Base-by-base conservation (phyloP, 1,140 invertebrate species). In the Yoshiicerus persimilis region DNA sequence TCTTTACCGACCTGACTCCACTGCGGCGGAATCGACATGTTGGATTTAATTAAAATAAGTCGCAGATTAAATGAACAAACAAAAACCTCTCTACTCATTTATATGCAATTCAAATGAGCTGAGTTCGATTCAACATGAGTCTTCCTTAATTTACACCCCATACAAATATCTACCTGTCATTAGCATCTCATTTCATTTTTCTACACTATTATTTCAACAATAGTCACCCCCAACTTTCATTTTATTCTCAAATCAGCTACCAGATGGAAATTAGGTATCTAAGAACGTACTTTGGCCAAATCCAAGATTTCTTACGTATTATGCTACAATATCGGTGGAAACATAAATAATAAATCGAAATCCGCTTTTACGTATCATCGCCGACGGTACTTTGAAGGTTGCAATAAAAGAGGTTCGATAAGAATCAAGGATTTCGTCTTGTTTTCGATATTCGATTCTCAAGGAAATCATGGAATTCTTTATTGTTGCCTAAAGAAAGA, bases 41-140 rank as follows among this genome's bases (percentile, higher is more conserved):
- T 32, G 75, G 32, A 80, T 80, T 80, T 32, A 80, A 80, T 80
- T 80, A 80, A 80, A 80, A 80, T 80, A 80, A 80, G 75, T 80
- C 75, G 75, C 75, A 80, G 75, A 80, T 80, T 80, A 80, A 80
- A 80, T 80, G 75, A 80, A 38, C 75, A 80, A 80, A 80, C 75
- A 80, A 80, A 80, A 80, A 32, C 32, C 75, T 80, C 75, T 80
- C 32, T 36, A 34, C 20, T n/a, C 75, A 80, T 80, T 80, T 80
- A 34, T 20, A 80, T 80, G 11, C 75, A 80, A 80, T 80, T 80
- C 32, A 80, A 80, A 80, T 80, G 75, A 80, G 75, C 41, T 47
- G 41, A 2, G 32, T n/a, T 56, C 47, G 75, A n/a, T 80, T 9
- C 32, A 36, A 13, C 5, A 80, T 36, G 1, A 13, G 16, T n/a